These are phyloP conservation scores for Bos taurus DNA, from an alignment of 2,113 vertebrate species.

Conservation along the genomic window DNA sequence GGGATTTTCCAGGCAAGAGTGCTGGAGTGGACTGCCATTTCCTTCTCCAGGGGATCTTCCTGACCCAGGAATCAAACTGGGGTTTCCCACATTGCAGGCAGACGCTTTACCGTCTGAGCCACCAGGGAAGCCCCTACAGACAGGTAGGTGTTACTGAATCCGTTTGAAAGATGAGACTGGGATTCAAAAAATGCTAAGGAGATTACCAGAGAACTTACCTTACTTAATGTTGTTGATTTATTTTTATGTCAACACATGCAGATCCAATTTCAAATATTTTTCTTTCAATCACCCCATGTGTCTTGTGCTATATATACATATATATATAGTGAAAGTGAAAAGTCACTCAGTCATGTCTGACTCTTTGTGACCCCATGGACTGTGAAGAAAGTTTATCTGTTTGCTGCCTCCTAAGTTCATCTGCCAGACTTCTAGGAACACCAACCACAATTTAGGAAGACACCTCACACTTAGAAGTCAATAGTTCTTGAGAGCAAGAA, in stretches of 20 bases:
- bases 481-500: background rate
- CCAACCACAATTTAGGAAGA: background rate
- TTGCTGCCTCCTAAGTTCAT: background rate
- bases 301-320: background rate
- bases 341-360: background rate
- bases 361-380: background rate
- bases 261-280: conserved; percentile 2
- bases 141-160: background rate
- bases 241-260: background rate
- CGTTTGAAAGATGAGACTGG: background rate
- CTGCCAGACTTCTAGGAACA: background rate
- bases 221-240: background rate
- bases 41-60: no score
- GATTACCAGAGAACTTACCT: background rate
- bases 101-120: no score
- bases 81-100: no score
- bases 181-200: background rate
- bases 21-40: no score
- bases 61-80: no score
- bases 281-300: background rate
- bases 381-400: background rate
- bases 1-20: no score
- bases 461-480: background rate
- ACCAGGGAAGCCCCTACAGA: no score
- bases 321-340: background rate